Conservation (phyloP, 2,888 invertebrate genomes). For the Helleia helle region DNA sequence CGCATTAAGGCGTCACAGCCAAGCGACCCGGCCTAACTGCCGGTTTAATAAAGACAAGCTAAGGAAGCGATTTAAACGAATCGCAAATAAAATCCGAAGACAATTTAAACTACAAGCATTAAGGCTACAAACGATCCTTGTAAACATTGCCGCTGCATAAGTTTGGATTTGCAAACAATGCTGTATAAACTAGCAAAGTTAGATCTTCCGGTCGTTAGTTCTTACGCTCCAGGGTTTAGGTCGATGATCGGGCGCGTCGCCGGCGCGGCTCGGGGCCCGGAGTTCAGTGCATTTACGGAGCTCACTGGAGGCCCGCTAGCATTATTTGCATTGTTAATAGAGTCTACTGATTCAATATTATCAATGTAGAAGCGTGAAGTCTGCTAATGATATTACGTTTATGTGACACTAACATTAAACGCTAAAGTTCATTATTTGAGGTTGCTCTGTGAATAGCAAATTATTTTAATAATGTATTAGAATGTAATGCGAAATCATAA, state of each 20-base stretch:
- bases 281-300: constrained; percentile 49
- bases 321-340: constrained; percentile 64
- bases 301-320: constrained; percentile 43
- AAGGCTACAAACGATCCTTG: constrained; percentile 56
- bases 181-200: constrained; percentile 36
- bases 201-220: constrained; percentile 15
- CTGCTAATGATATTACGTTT: constrained; percentile 12
- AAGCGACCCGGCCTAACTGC: constrained; percentile 8
- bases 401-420: constrained; percentile 2
- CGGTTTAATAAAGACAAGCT: constrained; percentile 11
- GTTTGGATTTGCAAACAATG: constrained; percentile 58
- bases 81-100: constrained; percentile 36
- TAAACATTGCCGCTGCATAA: constrained; percentile 57
- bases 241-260: constrained; percentile 7
- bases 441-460: too few relatives aligned
- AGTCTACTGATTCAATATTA: constrained; percentile 60
- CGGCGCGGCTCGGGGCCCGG: constrained; percentile 22
- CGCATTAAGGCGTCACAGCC: background rate
- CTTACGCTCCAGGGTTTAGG: constrained; percentile 19
- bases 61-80: constrained; percentile 16
- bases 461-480: too few relatives aligned
- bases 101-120: constrained; percentile 53
- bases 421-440: background rate
- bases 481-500: too few relatives aligned
- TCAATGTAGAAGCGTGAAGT: constrained; percentile 36